phyloP scores from a whole-genome alignment of 2,888 invertebrate genomes.

The Gerosis bhagava region DNA sequence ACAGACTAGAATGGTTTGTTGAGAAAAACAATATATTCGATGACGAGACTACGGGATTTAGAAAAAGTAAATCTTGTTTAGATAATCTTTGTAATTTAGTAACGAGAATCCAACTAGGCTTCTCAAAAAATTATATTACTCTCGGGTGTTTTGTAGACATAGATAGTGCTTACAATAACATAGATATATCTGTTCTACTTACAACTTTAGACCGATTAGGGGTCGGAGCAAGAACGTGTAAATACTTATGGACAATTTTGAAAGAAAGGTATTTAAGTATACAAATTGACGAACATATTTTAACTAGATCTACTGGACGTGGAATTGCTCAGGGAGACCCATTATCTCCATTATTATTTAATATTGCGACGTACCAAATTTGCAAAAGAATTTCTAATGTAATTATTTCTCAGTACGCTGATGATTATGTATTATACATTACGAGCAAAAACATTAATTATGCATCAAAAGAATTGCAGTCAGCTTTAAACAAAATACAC shows the following conservation, averaged over 20 bases:
- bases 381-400: conserved; percentile 7
- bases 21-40: conserved; percentile 19
- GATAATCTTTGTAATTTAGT: conserved; percentile 24
- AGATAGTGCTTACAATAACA: conserved; percentile 28
- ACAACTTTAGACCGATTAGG: conserved; percentile 19
- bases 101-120: conserved; percentile 21
- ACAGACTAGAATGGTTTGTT: conserved; percentile 25
- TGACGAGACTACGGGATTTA: conserved; percentile 29
- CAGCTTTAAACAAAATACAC: too few relatives aligned
- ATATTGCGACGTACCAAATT: conserved; percentile 12
- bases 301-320: conserved; percentile 1
- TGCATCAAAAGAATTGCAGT: conserved; percentile 19
- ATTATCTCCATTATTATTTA: conserved; percentile 22
- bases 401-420: conserved; percentile 20
- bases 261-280: too few relatives aligned
- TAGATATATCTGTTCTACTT: conserved; percentile 16
- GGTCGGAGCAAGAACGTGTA: conserved; percentile 17
- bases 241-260: conserved; percentile 12
- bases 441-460: conserved; percentile 9
- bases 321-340: conserved; percentile 23
- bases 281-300: too few relatives aligned
- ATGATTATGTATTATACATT: conserved; percentile 32
- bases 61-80: conserved; percentile 23
- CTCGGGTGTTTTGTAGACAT: conserved; percentile 29
- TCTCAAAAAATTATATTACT: conserved; percentile 14